phyloP scores from a whole-genome alignment of 1,140 invertebrate genomes.

The Drosophila tristis region DNA sequence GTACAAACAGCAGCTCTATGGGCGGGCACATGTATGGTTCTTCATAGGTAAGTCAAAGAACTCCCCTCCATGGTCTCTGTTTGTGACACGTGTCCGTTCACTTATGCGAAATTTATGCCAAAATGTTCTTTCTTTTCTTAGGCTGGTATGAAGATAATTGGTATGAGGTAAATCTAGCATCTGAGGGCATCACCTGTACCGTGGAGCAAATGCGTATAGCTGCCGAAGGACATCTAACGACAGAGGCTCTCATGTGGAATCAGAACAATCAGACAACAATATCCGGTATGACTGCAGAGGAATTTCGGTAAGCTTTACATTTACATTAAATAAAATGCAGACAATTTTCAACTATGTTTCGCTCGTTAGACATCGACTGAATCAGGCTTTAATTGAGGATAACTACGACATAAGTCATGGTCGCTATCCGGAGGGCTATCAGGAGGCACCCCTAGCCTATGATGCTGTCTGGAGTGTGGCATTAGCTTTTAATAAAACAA shows the following conservation, averaged over 20 bases:
- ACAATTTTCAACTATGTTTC: no score
- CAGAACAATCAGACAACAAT: slow-evolving; percentile 95
- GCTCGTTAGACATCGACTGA: slow-evolving; percentile 88
- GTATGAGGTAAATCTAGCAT: slow-evolving; percentile 95
- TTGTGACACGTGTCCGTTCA: background rate
- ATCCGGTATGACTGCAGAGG: slow-evolving; percentile 94
- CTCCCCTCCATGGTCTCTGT: no score
- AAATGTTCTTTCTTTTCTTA: slow-evolving; percentile 67
- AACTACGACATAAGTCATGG: slow-evolving; percentile 93
- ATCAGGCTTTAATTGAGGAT: slow-evolving; percentile 90
- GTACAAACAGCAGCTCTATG: slow-evolving; percentile 97
- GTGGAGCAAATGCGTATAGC: slow-evolving; percentile 96
- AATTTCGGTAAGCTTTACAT: slow-evolving; percentile 86
- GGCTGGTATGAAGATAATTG: slow-evolving; percentile 99
- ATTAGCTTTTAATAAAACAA: slow-evolving; percentile 98
- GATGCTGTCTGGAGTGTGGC: slow-evolving; percentile 99
- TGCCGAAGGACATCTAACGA: slow-evolving; percentile 98
- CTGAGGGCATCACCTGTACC: slow-evolving; percentile 96
- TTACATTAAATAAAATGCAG: no score
- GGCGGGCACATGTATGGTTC: slow-evolving; percentile 99
- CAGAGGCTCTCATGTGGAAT: slow-evolving; percentile 99
- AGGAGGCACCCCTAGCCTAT: slow-evolving; percentile 98
- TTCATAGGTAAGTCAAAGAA: slow-evolving; percentile 93
- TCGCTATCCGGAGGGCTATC: slow-evolving; percentile 96
- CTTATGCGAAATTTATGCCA: background rate